These are phyloP conservation scores for Sardina pilchardus DNA, from an alignment of 2,113 vertebrate genomes.

Conservation along the genomic window DNA sequence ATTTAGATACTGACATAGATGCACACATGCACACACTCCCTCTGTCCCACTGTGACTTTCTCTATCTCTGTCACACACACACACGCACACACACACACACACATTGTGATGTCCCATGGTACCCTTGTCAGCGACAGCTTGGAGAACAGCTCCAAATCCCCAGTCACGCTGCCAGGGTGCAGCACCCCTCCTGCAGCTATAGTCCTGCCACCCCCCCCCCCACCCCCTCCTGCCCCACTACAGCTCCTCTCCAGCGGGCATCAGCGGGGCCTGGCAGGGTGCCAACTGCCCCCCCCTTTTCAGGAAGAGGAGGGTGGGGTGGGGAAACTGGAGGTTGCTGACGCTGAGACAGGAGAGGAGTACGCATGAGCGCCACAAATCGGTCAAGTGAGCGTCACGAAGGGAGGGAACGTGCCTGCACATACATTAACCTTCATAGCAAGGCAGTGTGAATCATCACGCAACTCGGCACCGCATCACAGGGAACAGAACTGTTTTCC, in stretches of 20 bases:
- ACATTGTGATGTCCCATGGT: not conserved
- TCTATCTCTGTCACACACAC: not conserved
- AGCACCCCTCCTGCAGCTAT: not conserved
- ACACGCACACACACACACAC: not conserved
- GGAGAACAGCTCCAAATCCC: constrained; percentile 2
- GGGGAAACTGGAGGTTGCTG: not conserved
- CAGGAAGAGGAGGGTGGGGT: too few relatives aligned
- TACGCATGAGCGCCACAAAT: not conserved
- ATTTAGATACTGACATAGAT: too few relatives aligned
- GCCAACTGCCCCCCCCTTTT: too few relatives aligned
- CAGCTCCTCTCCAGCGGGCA: too few relatives aligned
- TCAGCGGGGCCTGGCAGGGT: too few relatives aligned
- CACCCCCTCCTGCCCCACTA: too few relatives aligned
- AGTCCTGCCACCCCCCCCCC: too few relatives aligned
- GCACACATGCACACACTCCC: not conserved
- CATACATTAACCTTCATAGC: too few relatives aligned
- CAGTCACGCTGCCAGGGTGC: not conserved
- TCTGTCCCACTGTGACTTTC: not conserved
- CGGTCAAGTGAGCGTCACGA: not conserved
- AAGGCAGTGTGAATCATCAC: too few relatives aligned
- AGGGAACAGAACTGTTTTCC: too few relatives aligned
- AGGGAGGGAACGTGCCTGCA: too few relatives aligned
- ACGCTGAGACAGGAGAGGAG: not conserved
- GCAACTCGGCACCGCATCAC: too few relatives aligned
- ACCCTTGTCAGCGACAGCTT: not conserved